Evolutionary conservation across 2,797 vertebrate species (phyloP).

Genomic region (Manis pentadactyla): DNA sequence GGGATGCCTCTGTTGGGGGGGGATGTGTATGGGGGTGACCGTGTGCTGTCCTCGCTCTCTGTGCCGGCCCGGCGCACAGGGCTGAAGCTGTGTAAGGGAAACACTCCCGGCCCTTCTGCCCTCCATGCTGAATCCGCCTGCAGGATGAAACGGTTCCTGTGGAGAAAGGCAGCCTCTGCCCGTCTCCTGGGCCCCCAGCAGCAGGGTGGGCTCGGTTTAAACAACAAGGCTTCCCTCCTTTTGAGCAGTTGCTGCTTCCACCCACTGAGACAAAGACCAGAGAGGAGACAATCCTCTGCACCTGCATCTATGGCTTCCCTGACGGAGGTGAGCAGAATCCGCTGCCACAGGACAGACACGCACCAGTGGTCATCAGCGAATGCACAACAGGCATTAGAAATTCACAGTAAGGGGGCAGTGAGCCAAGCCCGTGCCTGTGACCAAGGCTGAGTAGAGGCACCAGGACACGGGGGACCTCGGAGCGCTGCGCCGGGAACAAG

Average conservation of each 20-base stretch:
- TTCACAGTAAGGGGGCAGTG: fast-evolving
- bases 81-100: fast-evolving
- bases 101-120: fast-evolving
- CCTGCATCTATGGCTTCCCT: neutral
- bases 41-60: neutral
- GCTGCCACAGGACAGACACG: neutral
- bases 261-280: neutral
- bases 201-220: neutral
- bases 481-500: neutral
- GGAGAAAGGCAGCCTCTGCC: neutral
- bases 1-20: neutral
- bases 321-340: neutral
- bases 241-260: neutral
- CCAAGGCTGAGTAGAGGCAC: neutral
- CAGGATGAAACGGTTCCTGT: neutral
- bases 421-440: fast-evolving
- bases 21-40: fast-evolving
- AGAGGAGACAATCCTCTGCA: fast-evolving
- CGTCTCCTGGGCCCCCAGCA: neutral
- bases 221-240: neutral
- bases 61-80: fast-evolving
- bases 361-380: fast-evolving
- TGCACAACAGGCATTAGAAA: neutral
- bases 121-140: too few relatives aligned
- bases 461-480: fast-evolving